Percentiles rank a stretch among this genome's conserved stretches.
phyloP scores from a whole-genome alignment of 2,797 vertebrate species.

The Simalia tracyae region DNA sequence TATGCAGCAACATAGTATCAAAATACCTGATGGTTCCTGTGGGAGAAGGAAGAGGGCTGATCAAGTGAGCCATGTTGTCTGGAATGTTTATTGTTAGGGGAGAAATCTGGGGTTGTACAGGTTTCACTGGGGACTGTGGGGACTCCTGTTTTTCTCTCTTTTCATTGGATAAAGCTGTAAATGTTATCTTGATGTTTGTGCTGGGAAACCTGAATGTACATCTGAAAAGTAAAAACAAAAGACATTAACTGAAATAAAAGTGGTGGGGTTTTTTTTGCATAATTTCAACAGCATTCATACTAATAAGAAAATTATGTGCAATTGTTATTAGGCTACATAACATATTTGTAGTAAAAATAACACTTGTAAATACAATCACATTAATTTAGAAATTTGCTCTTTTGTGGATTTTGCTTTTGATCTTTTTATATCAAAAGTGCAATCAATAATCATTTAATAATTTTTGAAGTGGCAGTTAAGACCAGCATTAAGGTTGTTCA shows the following conservation, averaged over 20 bases:
- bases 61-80: conserved; percentile 94
- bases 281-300: fast-evolving
- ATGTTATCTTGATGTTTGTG: conserved; percentile 98
- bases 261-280: background rate
- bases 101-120: conserved; percentile 92
- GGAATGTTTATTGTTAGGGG: conserved; percentile 98
- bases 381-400: background rate
- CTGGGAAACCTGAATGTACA: conserved; percentile 98
- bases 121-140: conserved; percentile 89
- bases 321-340: background rate
- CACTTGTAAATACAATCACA: background rate
- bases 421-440: background rate
- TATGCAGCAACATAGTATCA: conserved; percentile 36
- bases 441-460: background rate
- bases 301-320: background rate
- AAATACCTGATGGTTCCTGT: conserved; percentile 96
- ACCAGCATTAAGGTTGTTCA: background rate
- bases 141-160: conserved; percentile 88
- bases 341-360: background rate
- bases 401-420: background rate
- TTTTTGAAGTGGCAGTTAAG: background rate
- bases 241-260: background rate
- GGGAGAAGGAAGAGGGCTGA: conserved; percentile 94
- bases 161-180: conserved; percentile 90
- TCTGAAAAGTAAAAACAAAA: conserved; percentile 72